Conservation (phyloP, 2,113 vertebrate genomes). For the Rhodinocichla rosea region DNA sequence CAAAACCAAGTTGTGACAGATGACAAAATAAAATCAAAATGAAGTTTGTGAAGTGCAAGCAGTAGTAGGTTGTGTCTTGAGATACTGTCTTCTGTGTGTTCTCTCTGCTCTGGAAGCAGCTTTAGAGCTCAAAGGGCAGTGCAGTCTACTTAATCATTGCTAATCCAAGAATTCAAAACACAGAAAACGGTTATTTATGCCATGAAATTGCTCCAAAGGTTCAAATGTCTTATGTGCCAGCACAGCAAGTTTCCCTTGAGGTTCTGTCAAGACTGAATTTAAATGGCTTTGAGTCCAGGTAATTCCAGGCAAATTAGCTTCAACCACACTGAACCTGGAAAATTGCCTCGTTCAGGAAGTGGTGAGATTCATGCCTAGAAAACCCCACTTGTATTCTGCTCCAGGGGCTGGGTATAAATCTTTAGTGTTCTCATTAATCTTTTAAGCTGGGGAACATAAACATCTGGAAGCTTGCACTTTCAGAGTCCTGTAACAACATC, state of each 20-base stretch:
- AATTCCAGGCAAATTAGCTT: slow-evolving; percentile 50
- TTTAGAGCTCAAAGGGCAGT: not conserved
- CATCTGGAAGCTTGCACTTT: slow-evolving; percentile 59
- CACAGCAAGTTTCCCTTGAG: slow-evolving; percentile 18
- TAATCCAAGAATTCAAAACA: not conserved
- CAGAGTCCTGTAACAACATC: slow-evolving; percentile 40
- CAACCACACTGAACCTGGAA: slow-evolving; percentile 9
- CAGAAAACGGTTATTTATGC: slow-evolving; percentile 2
- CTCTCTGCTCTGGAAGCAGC: not conserved
- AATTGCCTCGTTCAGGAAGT: slow-evolving; percentile 18
- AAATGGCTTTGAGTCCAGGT: slow-evolving; percentile 26
- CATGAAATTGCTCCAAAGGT: not conserved
- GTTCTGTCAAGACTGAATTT: not conserved
- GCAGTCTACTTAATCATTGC: not conserved
- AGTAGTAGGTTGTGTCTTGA: not conserved
- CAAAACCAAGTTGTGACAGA: not conserved
- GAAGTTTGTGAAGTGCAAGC: not conserved
- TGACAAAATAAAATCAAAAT: not conserved
- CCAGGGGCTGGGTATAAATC: slow-evolving; percentile 44
- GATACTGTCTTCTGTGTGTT: not conserved
- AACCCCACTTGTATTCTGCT: slow-evolving; percentile 28
- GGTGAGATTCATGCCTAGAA: slow-evolving; percentile 15
- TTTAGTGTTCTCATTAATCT: slow-evolving; percentile 58
- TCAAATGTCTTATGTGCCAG: not conserved
- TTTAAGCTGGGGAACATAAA: slow-evolving; percentile 53